Evolutionary conservation across 2,113 vertebrate genomes (phyloP).

Genomic region (Trachemys scripta): DNA sequence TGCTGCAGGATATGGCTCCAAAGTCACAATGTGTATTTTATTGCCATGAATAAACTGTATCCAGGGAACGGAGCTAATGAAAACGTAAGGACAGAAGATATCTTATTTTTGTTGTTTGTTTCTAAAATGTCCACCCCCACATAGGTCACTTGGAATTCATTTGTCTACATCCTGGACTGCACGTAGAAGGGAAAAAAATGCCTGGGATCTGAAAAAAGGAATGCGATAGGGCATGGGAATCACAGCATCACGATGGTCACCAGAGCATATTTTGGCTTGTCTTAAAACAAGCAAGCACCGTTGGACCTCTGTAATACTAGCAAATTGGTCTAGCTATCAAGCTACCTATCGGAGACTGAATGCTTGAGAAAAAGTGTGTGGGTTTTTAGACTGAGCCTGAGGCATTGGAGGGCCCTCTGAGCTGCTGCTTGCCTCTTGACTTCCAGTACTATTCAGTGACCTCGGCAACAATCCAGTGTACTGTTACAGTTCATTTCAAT

Average conservation of each 20-base stretch:
- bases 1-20: conserved; percentile 70
- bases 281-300: conserved; percentile 89
- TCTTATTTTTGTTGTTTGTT: conserved; percentile 82
- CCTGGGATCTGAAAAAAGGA: conserved; percentile 92
- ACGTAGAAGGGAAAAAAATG: conserved; percentile 82
- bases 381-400: conserved; percentile 85
- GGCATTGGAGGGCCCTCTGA: conserved; percentile 82
- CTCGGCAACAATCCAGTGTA: conserved; percentile 83
- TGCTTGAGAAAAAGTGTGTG: conserved; percentile 85
- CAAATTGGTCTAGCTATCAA: conserved; percentile 78
- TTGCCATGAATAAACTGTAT: conserved; percentile 81
- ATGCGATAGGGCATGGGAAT: conserved; percentile 97
- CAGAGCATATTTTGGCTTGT: conserved; percentile 89
- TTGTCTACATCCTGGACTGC: conserved; percentile 93
- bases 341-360: conserved; percentile 81
- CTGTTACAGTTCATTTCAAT: conserved; percentile 92
- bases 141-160: conserved; percentile 93
- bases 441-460: conserved; percentile 82
- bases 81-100: conserved; percentile 88
- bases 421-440: conserved; percentile 78
- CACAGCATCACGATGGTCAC: conserved; percentile 88
- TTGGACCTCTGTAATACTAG: conserved; percentile 77
- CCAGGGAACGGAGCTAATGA: conserved; percentile 85
- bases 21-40: conserved; percentile 76
- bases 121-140: conserved; percentile 89